Evolutionary conservation across 1,140 invertebrate genomes (phyloP).

Genomic region (Dendroctonus valens): DNA sequence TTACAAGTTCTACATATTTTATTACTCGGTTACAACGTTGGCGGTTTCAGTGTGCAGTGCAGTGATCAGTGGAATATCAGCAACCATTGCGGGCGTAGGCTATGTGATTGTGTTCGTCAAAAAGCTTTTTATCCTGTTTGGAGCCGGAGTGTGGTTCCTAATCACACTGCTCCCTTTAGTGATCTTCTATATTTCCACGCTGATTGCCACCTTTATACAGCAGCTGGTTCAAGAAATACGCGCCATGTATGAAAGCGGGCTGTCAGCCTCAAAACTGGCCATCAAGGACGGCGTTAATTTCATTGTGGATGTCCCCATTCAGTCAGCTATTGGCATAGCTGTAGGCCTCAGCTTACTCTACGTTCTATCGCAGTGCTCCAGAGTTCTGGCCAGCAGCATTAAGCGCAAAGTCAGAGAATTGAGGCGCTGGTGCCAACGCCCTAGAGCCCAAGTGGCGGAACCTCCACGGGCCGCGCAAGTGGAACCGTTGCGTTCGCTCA

Average conservation of each 20-base stretch:
- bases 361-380: neutral
- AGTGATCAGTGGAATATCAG: conserved; percentile 4
- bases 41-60: neutral
- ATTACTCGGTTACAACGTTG: neutral
- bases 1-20: neutral
- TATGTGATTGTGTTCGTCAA: conserved; percentile 20
- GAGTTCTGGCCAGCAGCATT: neutral
- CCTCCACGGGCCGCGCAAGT: neutral
- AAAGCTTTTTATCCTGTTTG: conserved; percentile 33
- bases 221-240: conserved; percentile 9
- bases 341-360: conserved; percentile 16
- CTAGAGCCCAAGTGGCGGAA: neutral
- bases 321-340: conserved; percentile 33
- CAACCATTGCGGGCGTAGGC: conserved; percentile 3
- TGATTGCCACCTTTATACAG: conserved; percentile 12
- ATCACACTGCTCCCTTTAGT: conserved; percentile 33
- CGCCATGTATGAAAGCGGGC: conserved; percentile 5
- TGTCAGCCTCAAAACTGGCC: neutral
- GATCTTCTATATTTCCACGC: conserved; percentile 9
- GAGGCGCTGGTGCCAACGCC: conserved; percentile 12
- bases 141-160: conserved; percentile 38
- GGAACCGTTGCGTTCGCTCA: neutral
- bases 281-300: conserved; percentile 22
- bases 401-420: neutral
- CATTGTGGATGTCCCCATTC: conserved; percentile 36